Evolutionary conservation across 2,797 vertebrate species (phyloP).

Genomic region (Periophthalmus magnuspinnatus): DNA sequence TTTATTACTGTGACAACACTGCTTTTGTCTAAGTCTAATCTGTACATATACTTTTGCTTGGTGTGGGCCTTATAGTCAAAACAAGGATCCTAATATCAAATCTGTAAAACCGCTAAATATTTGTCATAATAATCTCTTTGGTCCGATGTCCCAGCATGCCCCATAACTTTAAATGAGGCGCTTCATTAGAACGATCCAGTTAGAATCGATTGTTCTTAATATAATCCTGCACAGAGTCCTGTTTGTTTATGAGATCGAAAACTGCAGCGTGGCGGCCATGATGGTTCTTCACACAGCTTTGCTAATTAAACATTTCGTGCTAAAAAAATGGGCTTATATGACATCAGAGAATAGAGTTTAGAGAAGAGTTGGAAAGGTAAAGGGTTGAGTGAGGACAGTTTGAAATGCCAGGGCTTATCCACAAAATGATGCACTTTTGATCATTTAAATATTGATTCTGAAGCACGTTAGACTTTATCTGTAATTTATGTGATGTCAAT

Average conservation of each 20-base stretch:
- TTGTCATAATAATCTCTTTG: too few species aligned
- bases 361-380: not conserved
- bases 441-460: not conserved
- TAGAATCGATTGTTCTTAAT: slow-evolving; percentile 46
- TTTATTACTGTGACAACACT: too few species aligned
- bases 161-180: slow-evolving; percentile 17
- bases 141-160: not conserved
- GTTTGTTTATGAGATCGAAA: slow-evolving; percentile 25
- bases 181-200: slow-evolving; percentile 42
- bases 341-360: slow-evolving; percentile 8
- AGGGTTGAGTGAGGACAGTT: not conserved
- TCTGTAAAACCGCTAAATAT: too few species aligned
- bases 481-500: not conserved
- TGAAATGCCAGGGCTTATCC: not conserved
- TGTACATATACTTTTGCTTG: too few species aligned
- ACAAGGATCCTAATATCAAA: too few species aligned
- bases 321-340: not conserved
- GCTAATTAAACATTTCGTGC: not conserved
- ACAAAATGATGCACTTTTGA: not conserved
- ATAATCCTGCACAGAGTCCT: slow-evolving; percentile 26
- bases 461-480: not conserved
- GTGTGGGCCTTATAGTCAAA: too few species aligned
- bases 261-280: not conserved
- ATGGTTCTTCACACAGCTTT: not conserved
- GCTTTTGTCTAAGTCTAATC: too few species aligned